Evolutionary conservation across 2,797 vertebrate species (phyloP).

Genomic region (Hoplostethus mediterraneus): DNA sequence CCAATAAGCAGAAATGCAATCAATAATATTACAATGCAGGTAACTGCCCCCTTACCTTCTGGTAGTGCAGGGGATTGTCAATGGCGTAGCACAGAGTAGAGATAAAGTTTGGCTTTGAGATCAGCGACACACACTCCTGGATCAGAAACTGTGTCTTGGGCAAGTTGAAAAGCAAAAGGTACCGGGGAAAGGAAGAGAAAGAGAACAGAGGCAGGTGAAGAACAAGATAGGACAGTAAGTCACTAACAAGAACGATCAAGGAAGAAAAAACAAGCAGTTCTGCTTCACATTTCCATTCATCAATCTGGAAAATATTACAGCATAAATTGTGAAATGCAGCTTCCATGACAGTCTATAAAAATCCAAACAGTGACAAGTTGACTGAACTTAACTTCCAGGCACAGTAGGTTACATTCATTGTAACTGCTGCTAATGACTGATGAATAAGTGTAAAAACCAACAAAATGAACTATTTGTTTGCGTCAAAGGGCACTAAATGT

Average conservation of each 20-base stretch:
- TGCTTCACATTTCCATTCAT: background rate
- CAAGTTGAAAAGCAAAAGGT: slow-evolving; percentile 64
- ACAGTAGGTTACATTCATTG: too few relatives aligned
- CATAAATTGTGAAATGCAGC: too few relatives aligned
- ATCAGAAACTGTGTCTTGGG: slow-evolving; percentile 99
- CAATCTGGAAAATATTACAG: too few relatives aligned
- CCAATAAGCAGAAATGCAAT: background rate
- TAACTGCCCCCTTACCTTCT: slow-evolving; percentile 89
- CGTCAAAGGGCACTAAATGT: too few relatives aligned
- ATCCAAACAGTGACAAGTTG: too few relatives aligned
- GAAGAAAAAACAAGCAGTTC: background rate
- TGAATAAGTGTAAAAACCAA: too few relatives aligned
- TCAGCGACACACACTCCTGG: slow-evolving; percentile 99
- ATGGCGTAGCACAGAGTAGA: slow-evolving; percentile 99
- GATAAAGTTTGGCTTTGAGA: slow-evolving; percentile 99
- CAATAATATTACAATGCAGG: background rate
- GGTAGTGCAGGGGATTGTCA: slow-evolving; percentile 99
- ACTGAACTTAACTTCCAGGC: too few relatives aligned
- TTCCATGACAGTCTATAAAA: too few relatives aligned
- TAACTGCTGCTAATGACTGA: too few relatives aligned
- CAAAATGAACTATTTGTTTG: too few relatives aligned
- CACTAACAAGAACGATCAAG: background rate
- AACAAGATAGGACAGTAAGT: slow-evolving; percentile 18
- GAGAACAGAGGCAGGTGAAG: slow-evolving; percentile 58
- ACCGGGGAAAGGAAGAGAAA: slow-evolving; percentile 31